A percentile compares a stretch with the other conserved stretches of the same genome.
These are phyloP conservation scores for Pangasianodon gigas DNA, from an alignment of 2,113 vertebrate genomes.

Conservation along the genomic window DNA sequence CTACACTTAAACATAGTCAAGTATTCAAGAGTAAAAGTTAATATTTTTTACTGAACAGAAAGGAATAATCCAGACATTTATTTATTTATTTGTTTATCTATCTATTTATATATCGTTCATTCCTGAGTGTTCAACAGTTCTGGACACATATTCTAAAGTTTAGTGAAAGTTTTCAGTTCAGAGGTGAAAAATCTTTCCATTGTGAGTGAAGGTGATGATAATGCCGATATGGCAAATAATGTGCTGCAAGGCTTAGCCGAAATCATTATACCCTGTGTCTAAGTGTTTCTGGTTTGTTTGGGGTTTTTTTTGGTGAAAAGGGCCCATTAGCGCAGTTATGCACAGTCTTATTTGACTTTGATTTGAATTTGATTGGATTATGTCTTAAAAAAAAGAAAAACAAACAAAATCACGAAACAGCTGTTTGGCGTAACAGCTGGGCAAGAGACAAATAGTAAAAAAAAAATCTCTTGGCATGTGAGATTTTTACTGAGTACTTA, in stretches of 20 bases:
- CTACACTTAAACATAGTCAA: background rate
- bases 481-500: no score
- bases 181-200: background rate
- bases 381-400: background rate
- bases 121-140: background rate
- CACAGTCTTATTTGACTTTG: background rate
- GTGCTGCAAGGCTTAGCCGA: background rate
- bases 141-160: background rate
- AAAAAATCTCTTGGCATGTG: no score
- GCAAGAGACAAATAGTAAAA: background rate
- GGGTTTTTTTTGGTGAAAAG: no score
- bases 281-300: background rate
- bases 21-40: background rate
- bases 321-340: background rate
- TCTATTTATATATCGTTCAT: background rate
- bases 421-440: background rate
- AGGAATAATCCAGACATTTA: no score
- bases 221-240: background rate
- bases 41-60: no score
- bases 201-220: background rate
- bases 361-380: background rate
- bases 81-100: no score
- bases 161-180: background rate
- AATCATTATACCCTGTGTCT: background rate
- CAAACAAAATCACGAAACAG: no score